Base-by-base conservation (phyloP, 2,888 invertebrate species). In the Netelia virgata region DNA sequence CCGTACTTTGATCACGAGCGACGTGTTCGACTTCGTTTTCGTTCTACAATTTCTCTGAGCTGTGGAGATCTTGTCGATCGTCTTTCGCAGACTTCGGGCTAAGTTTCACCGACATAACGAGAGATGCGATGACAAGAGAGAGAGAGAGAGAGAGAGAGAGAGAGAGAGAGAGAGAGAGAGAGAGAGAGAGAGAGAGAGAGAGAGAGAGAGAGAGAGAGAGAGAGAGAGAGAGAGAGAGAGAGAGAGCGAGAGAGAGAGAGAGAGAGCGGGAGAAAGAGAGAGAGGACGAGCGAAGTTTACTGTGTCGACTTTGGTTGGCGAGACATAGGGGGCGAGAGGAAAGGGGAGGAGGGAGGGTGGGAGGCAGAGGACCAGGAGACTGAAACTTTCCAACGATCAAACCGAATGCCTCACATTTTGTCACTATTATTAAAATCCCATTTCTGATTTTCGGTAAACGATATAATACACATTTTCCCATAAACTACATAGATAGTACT, bases 41-140 rank as follows among this genome's bases (percentile, higher is more conserved):
- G 28, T 28, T 28, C 28, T 28, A 5, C 28, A 5, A 28, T 28
- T 28, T 28, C 6, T 55, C 3, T 57, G 28, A 9, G 14, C 8
- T 23, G 61, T 41, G 41, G 72, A 68, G 28, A 36, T n/a, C 64
- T 72, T 72, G 76, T 82, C 77, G 68, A 72, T 61, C 43, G 68
- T 68, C 66, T 55, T 55, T 16, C 16, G n/a, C 18, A 55, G 55
- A 50, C 79, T 68, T 14, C 8, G 14, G 11, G 11, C 41, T 14
- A 77, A 82, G 72, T 82, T 82, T 55, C 41, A 36, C 10, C 14
- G 14, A 6, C 72, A 68, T 64, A 82, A 28, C 9, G 11, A n/a
- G 64, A 72, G 14, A 73, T 20, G 53, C 57, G 41, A 53, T 61
- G 61, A 68, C 66, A 64, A 28, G 66, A 55, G 18, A 18, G 55